Evolutionary conservation across 2,797 vertebrate genomes (phyloP), one percentile per base, ranked within the genome.

Genomic region (Lagodon rhomboides): DNA sequence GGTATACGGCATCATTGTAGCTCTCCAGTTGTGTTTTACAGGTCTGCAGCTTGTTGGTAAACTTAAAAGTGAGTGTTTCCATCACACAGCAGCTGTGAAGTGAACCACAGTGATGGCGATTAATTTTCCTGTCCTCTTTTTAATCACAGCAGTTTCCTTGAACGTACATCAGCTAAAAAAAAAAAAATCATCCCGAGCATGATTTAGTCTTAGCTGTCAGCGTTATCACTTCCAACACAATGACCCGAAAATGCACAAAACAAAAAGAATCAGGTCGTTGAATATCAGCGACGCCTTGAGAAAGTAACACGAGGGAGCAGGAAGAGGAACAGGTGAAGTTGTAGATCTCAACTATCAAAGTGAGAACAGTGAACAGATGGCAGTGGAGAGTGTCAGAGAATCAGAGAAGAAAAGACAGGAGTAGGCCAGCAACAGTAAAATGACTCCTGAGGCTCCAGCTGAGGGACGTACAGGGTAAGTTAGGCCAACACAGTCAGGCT

Each of bases 381-480:
- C 44, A 71, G 34, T 3, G 23, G 38, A 65, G 51, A 66, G 18
- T 55, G 34, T n/a, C n/a, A n/a, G n/a, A n/a, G n/a, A 15, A 46
- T 34, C 38, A 12, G 15, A 34, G 38, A 30, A 2, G 12, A 65
- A 51, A 38, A 34, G 27, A 62, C 16, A 66, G 5, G 16, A 67
- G 25, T 46, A 53, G 63, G 61, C 12, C 44, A 53, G 73, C 18
- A 22, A 0, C 38, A 53, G 22, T 9, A 51, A 65, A 34, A 15
- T 8, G 15, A 38, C 50, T 56, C 41, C 49, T 38, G 59, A 49
- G 1, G 17, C 34, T 71, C 1, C 53, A 23, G 15, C 50, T 50
- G 25, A 77, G 56, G 68, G 17, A 68, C 49, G n/a, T n/a, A 38
- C 38, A 38, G 38, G 38, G 38, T 38, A 11, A 38, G 38, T 38